Evolutionary conservation across 2,113 vertebrate species (phyloP), one percentile per base, ranked within the genome.

Genomic region (Clarias magur): DNA sequence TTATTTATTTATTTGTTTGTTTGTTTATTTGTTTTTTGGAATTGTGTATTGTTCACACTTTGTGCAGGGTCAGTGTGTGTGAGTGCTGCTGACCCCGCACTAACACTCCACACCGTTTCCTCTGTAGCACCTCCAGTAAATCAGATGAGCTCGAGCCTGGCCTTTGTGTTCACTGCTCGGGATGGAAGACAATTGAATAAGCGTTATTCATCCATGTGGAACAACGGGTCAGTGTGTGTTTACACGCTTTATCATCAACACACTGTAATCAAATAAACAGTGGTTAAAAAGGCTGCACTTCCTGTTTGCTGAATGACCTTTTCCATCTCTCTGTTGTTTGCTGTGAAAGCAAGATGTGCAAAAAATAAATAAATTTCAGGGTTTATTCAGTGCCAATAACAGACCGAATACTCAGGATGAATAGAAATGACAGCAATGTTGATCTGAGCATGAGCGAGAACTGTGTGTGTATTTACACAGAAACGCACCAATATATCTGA

Each of bases 171-270:
- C 73, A 53, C 42, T 0, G 42, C 42, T 76, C 53, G 53, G 42
- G 0, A 53, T 4, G 42, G 42, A 76, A 25, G 10, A n/a, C 42
- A 76, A 76, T 53, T 76, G 42, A 53, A 75, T 53, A 53, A 53
- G 42, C 3, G 42, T 76, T 76, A 76, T 76, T 53, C 53, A 76
- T 76, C 42, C 53, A 23, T 53, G 73, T 25, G 73, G 23, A 76
- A 53, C 42, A 53, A 54, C 53, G 48, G 25, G 25, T 56, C 5
- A 25, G 15, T 79, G 75, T 79, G 53, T 6, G 15, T 79, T 79
- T 56, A 56, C 75, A 79, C 48, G 15, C 53, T 56, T 56, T 79
- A 79, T 79, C 75, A 79, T 27, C 75, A 79, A 56, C 75, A 53
- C 42, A 53, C 11, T 0, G 12, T 21, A 53, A n/a, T 48, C 34